Evolutionary conservation across 2,113 vertebrate genomes (phyloP).

Genomic region (Proterorhinus semilunaris): DNA sequence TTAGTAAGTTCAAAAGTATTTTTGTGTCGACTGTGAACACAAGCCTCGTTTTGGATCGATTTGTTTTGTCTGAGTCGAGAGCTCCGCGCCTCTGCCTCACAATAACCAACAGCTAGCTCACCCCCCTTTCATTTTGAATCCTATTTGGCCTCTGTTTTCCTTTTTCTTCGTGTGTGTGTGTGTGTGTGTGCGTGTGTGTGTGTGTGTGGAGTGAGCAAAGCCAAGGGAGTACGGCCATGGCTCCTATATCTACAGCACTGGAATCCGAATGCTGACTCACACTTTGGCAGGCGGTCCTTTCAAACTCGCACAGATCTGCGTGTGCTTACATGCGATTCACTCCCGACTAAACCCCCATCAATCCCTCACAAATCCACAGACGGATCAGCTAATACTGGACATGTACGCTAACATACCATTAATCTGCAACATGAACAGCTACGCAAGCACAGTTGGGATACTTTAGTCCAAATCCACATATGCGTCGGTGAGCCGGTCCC

Average conservation of each 20-base stretch:
- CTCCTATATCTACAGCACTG: not conserved
- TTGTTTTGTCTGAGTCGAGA: no score
- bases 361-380: slow-evolving; percentile 16
- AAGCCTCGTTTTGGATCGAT: no score
- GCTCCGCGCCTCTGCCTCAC: no score
- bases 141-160: no score
- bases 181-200: no score
- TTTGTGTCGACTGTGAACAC: no score
- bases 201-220: no score
- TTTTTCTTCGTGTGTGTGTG: no score
- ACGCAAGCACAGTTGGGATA: slow-evolving; percentile 19
- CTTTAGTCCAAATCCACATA: slow-evolving; percentile 50
- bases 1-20: no score
- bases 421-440: slow-evolving; percentile 4
- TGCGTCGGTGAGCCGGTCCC: slow-evolving; percentile 61
- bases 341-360: slow-evolving; percentile 12
- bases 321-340: slow-evolving; percentile 8
- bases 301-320: not conserved
- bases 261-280: not conserved
- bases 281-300: not conserved
- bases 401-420: slow-evolving; percentile 10
- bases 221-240: not conserved
- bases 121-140: no score
- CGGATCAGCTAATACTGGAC: slow-evolving; percentile 20
- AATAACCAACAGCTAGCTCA: no score